Evolutionary conservation across 2,888 invertebrate species (phyloP).

Genomic region (Trachelus iudaicus): DNA sequence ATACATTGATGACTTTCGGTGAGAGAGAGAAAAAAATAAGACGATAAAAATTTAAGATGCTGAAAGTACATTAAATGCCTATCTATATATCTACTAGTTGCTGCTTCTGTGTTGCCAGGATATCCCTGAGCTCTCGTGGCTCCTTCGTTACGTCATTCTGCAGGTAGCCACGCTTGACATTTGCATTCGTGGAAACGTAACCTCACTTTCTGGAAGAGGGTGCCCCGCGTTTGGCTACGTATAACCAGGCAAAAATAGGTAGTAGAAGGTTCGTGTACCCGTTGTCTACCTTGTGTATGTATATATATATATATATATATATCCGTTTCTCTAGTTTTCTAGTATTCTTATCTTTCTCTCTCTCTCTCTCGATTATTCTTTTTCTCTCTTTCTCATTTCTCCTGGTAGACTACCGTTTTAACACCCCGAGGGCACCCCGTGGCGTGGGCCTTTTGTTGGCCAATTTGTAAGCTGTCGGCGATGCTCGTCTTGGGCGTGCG

Average conservation of each 20-base stretch:
- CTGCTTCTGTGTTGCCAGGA: background rate
- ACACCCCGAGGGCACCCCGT: conserved; percentile 24
- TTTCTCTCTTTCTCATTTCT: conserved; percentile 5
- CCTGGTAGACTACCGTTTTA: conserved; percentile 1
- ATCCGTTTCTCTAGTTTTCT: background rate
- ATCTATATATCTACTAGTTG: background rate
- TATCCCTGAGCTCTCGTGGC: conserved; percentile 9
- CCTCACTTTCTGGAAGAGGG: conserved; percentile 34
- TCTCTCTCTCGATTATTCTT: conserved; percentile 5
- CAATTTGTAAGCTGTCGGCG: conserved; percentile 44
- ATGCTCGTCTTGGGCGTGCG: conserved; percentile 13
- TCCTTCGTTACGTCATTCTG: conserved; percentile 19
- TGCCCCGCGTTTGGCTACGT: conserved; percentile 2
- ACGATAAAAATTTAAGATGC: background rate
- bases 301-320: background rate
- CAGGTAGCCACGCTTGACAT: conserved; percentile 32
- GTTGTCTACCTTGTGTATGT: background rate
- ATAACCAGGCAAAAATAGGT: conserved; percentile 15
- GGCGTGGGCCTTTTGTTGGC: conserved; percentile 34
- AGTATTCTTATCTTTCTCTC: conserved; percentile 9
- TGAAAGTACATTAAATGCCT: background rate
- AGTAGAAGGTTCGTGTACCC: background rate
- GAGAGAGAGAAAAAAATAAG: background rate
- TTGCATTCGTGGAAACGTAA: conserved; percentile 45
- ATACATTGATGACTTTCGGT: background rate